These are phyloP conservation scores for Simalia tracyae DNA, from an alignment of 2,797 vertebrate genomes.

Conservation along the genomic window DNA sequence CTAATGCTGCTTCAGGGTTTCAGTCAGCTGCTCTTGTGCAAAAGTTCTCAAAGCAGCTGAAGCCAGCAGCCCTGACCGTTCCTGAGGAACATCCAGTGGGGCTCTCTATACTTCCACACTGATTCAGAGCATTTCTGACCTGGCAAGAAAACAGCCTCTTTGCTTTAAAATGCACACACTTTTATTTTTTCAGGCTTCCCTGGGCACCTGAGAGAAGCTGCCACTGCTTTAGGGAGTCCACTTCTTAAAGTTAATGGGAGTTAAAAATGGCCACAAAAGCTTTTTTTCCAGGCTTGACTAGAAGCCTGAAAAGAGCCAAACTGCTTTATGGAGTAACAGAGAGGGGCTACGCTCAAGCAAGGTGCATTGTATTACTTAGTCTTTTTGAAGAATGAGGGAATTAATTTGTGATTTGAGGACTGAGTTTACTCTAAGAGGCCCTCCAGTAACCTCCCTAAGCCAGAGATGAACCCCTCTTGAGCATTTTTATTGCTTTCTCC, in stretches of 20 bases:
- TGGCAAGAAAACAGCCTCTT: not conserved
- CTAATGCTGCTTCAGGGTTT: not conserved
- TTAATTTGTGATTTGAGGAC: not conserved
- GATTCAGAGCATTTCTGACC: not conserved
- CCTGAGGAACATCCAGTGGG: not conserved
- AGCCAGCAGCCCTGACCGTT: not conserved
- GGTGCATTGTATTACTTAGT: not conserved
- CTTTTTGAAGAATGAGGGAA: not conserved
- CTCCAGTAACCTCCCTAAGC: not conserved
- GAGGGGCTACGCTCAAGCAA: not conserved
- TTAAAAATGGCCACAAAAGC: not conserved
- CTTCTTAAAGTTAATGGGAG: not conserved
- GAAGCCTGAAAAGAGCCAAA: not conserved
- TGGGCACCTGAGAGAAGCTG: not conserved
- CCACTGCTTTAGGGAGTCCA: not conserved
- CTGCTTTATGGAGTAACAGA: not conserved
- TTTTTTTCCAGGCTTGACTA: not conserved
- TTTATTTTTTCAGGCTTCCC: not conserved
- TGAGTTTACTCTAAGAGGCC: not conserved
- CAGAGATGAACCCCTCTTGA: not conserved
- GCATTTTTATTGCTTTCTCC: not conserved
- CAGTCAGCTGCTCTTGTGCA: not conserved
- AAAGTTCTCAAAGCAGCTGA: not conserved
- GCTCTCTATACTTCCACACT: not conserved
- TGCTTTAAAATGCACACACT: not conserved